Percentiles rank a stretch among this genome's conserved stretches.
Evolutionary conservation across 2,113 vertebrate genomes (phyloP).

Genomic region (Myxocyprinus asiaticus): DNA sequence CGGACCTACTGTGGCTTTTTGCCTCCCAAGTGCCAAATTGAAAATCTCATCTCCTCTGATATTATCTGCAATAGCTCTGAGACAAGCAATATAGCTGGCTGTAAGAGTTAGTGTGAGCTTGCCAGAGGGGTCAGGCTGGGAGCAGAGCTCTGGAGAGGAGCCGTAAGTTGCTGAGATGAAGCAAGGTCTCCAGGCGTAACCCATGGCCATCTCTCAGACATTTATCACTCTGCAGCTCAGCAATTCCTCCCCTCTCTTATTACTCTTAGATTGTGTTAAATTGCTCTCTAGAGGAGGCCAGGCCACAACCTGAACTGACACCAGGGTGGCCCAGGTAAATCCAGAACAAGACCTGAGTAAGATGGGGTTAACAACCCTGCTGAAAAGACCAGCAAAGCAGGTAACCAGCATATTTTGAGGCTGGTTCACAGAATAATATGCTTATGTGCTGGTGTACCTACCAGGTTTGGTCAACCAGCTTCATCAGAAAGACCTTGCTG

Average conservation of each 20-base stretch:
- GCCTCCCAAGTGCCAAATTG: constrained; percentile 39
- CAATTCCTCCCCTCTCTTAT: constrained; percentile 20
- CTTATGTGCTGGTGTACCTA: no score
- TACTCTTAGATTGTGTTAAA: constrained; percentile 39
- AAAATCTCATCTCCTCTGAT: constrained; percentile 49
- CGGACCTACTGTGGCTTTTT: constrained; percentile 34
- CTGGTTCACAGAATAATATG: no score
- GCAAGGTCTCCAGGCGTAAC: constrained; percentile 42
- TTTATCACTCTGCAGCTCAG: constrained; percentile 24
- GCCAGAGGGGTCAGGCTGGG: constrained; percentile 23
- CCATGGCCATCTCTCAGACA: constrained; percentile 29
- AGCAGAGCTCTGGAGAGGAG: constrained; percentile 29
- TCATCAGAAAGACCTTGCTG: no score
- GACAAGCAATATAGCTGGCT: constrained; percentile 41
- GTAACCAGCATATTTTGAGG: no score
- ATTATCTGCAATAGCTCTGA: constrained; percentile 37
- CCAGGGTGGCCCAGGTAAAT: constrained; percentile 28
- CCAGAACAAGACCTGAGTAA: constrained; percentile 39
- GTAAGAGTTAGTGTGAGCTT: constrained; percentile 18
- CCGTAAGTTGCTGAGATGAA: constrained; percentile 22
- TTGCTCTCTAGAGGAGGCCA: constrained; percentile 29
- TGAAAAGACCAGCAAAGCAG: no score
- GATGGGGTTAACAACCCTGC: constrained; percentile 32
- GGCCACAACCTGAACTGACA: constrained; percentile 41
- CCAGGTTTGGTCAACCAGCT: no score